These are phyloP conservation scores for Mycogona germanica DNA, from an alignment of 2,888 invertebrate genomes.

Conservation along the genomic window DNA sequence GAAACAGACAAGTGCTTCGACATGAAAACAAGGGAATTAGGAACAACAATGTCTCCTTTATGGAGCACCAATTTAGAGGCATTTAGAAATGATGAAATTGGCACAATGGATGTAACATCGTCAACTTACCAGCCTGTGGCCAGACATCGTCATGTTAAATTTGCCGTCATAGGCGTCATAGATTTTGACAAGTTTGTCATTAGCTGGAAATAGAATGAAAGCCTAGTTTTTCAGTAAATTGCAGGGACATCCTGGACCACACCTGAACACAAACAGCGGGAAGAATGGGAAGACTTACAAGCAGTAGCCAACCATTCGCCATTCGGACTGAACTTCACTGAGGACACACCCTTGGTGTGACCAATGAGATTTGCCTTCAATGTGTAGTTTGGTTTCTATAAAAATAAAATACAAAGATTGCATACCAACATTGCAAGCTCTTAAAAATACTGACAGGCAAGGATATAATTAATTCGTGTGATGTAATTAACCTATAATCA, in stretches of 20 bases:
- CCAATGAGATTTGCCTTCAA: constrained; percentile 94
- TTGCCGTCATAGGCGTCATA: constrained; percentile 99
- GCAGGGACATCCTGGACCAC: background rate
- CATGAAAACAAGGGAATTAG: background rate
- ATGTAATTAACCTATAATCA: too few species aligned
- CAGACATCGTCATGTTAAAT: constrained; percentile 95
- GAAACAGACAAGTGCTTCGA: background rate
- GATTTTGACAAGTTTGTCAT: constrained; percentile 93
- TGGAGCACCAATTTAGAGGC: too few species aligned
- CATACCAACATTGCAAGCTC: too few species aligned
- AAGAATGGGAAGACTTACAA: constrained; percentile 50
- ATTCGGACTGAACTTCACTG: constrained; percentile 97
- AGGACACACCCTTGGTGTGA: constrained; percentile 97
- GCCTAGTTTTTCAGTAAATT: constrained; percentile 11
- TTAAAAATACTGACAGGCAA: too few species aligned
- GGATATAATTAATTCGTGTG: too few species aligned
- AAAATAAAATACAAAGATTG: constrained; percentile 25
- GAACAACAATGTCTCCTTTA: too few species aligned
- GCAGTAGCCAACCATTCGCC: constrained; percentile 98
- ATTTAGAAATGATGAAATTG: background rate
- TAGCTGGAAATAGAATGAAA: constrained; percentile 53
- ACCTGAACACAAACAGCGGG: background rate
- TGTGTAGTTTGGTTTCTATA: constrained; percentile 92
- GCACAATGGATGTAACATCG: background rate
- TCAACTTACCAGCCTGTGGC: constrained; percentile 67